phyloP scores from a whole-genome alignment of 2,888 invertebrate species.

The Cosmorhoe ocellata region DNA sequence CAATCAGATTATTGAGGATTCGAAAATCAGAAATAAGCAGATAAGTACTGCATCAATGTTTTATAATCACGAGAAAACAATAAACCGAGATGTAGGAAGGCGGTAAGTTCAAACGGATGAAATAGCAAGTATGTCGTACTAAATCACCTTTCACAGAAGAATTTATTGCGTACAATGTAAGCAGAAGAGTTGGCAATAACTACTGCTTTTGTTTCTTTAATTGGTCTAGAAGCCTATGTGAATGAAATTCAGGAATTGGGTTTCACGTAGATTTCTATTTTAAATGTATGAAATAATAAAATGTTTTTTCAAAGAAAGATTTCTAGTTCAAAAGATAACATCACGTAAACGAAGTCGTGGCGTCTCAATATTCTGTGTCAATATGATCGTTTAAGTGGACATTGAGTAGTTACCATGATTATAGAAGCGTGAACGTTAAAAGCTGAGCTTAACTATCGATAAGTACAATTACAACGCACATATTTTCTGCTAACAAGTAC shows the following conservation, averaged over 20 bases:
- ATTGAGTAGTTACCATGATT: neutral
- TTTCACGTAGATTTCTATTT: constrained; percentile 29
- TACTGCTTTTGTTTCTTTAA: constrained; percentile 53
- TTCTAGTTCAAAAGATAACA: neutral
- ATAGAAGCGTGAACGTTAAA: neutral
- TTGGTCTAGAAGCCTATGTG: constrained; percentile 50
- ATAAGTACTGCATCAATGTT: constrained; percentile 6
- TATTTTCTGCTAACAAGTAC: constrained; percentile 6
- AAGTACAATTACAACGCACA: constrained; percentile 1
- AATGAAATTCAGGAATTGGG: constrained; percentile 56
- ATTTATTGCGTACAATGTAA: constrained; percentile 26
- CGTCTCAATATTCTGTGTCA: no score
- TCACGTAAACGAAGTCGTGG: no score
- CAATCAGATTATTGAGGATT: no score
- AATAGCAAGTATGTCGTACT: constrained; percentile 22
- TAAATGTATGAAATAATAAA: neutral
- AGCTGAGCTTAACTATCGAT: neutral
- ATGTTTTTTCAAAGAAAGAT: neutral
- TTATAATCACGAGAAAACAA: constrained; percentile 49
- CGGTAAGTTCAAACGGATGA: constrained; percentile 21
- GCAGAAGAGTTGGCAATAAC: constrained; percentile 48
- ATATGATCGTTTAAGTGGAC: neutral
- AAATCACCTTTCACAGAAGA: constrained; percentile 24
- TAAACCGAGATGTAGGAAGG: constrained; percentile 28
- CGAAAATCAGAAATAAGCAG: no score